Base-by-base conservation (phyloP, 30 jellyfish, hydroid and myxozoan genomes). In the Clytia hemisphaerica region DNA sequence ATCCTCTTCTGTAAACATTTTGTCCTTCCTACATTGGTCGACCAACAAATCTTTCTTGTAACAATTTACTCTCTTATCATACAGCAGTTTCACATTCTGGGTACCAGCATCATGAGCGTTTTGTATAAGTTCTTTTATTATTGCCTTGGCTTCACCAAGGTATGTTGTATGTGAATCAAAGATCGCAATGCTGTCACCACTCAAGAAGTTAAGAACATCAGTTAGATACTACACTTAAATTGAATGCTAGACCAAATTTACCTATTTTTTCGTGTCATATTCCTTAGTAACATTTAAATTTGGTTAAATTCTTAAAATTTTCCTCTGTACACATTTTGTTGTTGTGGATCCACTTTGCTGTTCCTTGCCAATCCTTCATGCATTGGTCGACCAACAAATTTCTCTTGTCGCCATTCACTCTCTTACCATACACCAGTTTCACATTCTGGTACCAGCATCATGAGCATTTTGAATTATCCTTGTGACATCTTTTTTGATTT, bases 381-480 rank as follows among this genome's bases (percentile, higher is more conserved):
- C 79, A 88, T 6, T 65, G 51, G 38, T 70, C 88, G 24, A 76
- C 47, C 37, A 84, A 49, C 2, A 38, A 21, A n/a, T 33, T 40
- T 18, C 50, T 47, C 27, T 58, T 58, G 36, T 66, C 73, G 30
- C 33, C 19, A 47, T 83, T 83, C 37, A 37, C 46, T 30, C 95
- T 59, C 30, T 76, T 80, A 45, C 77, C 95, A 72, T 69, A 76
- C 26, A 84, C 73, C 15, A 84, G 57, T 28, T 46, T 49, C 19
- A 84, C 83, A 36, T 58, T 68, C 9, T 42, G 54, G 95, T 93
- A 27, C 83, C 83, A 35, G 95, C 93, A 70, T 84, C 95, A 58
- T 84, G 93, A 5, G 95, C 95, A 76, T 84, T 84, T 63, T 84
- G 95, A n/a, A n/a, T n/a, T n/a, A n/a, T n/a, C n/a, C n/a, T n/a